Conservation (phyloP, 2,113 vertebrate species). For the Rhinopomastus cyanomelas region DNA sequence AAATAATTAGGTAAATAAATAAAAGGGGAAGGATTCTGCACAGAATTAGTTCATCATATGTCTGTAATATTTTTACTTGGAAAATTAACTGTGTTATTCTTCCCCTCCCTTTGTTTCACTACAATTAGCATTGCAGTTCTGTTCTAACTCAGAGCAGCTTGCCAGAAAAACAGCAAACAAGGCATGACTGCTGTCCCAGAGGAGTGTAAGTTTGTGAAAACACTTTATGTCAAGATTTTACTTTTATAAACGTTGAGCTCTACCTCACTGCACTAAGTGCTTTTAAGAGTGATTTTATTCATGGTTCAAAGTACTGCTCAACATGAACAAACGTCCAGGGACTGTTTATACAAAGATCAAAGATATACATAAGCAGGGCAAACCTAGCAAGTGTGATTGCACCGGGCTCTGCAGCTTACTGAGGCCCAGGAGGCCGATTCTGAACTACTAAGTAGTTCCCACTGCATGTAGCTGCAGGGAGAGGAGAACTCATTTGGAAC, state of each 20-base stretch:
- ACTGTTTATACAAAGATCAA: conserved; percentile 53
- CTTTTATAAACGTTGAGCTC: background rate
- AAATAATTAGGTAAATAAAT: background rate
- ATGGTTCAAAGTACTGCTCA: conserved; percentile 35
- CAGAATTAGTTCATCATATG: background rate
- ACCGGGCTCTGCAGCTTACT: background rate
- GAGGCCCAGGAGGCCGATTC: background rate
- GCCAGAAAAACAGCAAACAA: conserved; percentile 8
- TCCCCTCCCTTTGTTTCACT: background rate
- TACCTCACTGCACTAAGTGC: conserved; percentile 5
- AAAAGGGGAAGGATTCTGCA: background rate
- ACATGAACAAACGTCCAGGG: conserved; percentile 20
- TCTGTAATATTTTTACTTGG: background rate
- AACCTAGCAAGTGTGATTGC: background rate
- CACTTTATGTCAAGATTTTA: conserved; percentile 21
- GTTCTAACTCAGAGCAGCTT: background rate
- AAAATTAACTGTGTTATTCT: background rate
- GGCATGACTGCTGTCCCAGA: background rate
- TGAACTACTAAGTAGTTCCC: background rate
- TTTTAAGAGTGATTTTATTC: conserved; percentile 17
- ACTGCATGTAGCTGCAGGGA: background rate
- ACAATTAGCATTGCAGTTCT: background rate
- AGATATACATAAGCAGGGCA: conserved; percentile 8
- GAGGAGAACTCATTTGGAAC: background rate
- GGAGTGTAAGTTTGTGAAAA: background rate